Evolutionary conservation across 2,888 invertebrate species (phyloP), one percentile per base, ranked within the genome.

Genomic region (Neria commutata): DNA sequence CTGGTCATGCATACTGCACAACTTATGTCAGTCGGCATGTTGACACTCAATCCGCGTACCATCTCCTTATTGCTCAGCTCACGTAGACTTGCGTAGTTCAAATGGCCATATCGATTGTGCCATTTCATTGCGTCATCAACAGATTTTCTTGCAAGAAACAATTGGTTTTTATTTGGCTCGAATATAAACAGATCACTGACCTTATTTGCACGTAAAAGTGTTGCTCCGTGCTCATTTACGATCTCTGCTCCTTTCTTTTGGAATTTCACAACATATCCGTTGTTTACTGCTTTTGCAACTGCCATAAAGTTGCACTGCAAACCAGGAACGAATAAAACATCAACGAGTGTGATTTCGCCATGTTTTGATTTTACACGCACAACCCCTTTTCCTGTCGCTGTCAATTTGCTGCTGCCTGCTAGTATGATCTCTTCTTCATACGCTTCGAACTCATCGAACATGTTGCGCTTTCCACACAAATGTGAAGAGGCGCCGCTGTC

Each of bases 1-100:
- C 58, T 46, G 17, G 37, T 62, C 23, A 60, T 34, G 46, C 59
- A 64, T 19, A 40, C 46, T 1, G 34, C 1, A 26, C 62, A 60
- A 21, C 42, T 42, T 6, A 42, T 42, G 42, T 42, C 3, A 6
- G 21, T 42, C 21, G 42, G 19, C 42, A 42, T 4, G 17, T 11
- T 14, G 19, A 17, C 42, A 19, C 21, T 19, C 5, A 42, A 19
- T 21, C 42, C 42, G 17, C 21, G 42, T 6, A 42, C 42, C 37
- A 37, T 10, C n/a, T 37, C 14, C n/a, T 37, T 37, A n/a, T 37
- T 37, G 37, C 4, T 14, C n/a, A 37, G n/a, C 14, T 42, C 21
- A 19, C 19, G 42, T 14, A 42, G 17, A 42, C 42, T 42, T 17
- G 5, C 42, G 21, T 19, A 42, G 21, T 42, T 42, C 14, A 42